Evolutionary conservation across 2,797 vertebrate genomes (phyloP), one percentile per base, ranked within the genome.

Genomic region (Ctenosaura bakeri): DNA sequence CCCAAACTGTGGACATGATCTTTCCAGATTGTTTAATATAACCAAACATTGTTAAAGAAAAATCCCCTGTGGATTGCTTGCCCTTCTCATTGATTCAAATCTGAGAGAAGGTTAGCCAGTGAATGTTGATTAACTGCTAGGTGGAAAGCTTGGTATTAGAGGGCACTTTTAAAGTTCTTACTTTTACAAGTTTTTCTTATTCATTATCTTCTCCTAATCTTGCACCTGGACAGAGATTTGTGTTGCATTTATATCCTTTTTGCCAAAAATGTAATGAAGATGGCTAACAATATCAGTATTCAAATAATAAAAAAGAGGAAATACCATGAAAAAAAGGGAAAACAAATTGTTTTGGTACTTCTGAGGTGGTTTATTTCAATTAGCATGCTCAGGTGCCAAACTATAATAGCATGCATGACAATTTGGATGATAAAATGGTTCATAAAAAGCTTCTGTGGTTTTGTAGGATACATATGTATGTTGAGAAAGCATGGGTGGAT

Each of bases 111-210:
- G 50, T 69, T 88, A 26, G 24, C 46, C 77, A 88, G 29, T 38
- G 16, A 81, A 81, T 80, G 77, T n/a, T 88, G 73, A 86, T 86
- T 62, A 76, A 59, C 54, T 86, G 64, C 20, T 71, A 5, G 78
- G 18, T 20, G 18, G 56, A 32, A 80, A 38, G 46, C 50, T n/a
- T 86, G 42, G n/a, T 26, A n/a, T 62, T 85, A 59, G 38, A n/a
- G 59, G 56, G 18, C 18, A 10, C 4, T 24, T 22, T 78, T 82
- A 22, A 22, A 35, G 35, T 16, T 8, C 59, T 83, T 76, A 89
- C 50, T 74, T 73, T 83, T 76, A 0, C 22, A 56, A 54, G 35
- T 24, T 13, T 62, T 8, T 5, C 54, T 83, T 82, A 32, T 50
- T 9, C 29, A 74, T 88, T 62, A 18, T n/a, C 82, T 22, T 1